phyloP scores from a whole-genome alignment of 2,113 vertebrate genomes.

The Falco punctatus region DNA sequence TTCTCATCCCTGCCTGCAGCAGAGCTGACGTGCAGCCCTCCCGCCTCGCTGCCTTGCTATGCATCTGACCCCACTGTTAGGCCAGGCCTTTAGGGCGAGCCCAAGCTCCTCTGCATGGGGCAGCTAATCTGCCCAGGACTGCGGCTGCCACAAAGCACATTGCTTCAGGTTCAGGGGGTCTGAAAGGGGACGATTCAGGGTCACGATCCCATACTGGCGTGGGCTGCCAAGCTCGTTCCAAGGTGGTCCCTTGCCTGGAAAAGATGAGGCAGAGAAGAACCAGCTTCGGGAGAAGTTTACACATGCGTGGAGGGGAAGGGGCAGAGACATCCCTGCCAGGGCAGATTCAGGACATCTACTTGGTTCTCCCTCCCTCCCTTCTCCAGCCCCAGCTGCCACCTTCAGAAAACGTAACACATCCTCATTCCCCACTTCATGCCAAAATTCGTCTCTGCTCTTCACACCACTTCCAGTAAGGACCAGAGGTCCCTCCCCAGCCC shows the following conservation, averaged over 20 bases:
- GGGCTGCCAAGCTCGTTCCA: slow-evolving; percentile 68
- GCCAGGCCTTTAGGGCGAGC: background rate
- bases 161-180: slow-evolving; percentile 91
- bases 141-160: slow-evolving; percentile 89
- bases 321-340: background rate
- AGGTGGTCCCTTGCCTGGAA: slow-evolving; percentile 45
- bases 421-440: background rate
- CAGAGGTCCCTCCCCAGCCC: background rate
- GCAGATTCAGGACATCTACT: background rate
- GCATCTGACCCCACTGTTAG: background rate
- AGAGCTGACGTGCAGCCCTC: background rate
- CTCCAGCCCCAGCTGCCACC: background rate
- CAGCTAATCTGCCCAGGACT: slow-evolving; percentile 69
- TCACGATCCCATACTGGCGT: slow-evolving; percentile 76
- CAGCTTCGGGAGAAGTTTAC: background rate
- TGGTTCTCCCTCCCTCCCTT: background rate
- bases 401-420: background rate
- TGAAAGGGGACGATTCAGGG: slow-evolving; percentile 83
- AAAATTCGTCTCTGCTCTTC: background rate
- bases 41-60: background rate
- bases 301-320: background rate
- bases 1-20: background rate
- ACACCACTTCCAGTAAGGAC: background rate
- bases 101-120: slow-evolving; percentile 14
- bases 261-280: background rate